Conservation (phyloP, 1,140 invertebrate genomes). For the Aphidius ervi region DNA sequence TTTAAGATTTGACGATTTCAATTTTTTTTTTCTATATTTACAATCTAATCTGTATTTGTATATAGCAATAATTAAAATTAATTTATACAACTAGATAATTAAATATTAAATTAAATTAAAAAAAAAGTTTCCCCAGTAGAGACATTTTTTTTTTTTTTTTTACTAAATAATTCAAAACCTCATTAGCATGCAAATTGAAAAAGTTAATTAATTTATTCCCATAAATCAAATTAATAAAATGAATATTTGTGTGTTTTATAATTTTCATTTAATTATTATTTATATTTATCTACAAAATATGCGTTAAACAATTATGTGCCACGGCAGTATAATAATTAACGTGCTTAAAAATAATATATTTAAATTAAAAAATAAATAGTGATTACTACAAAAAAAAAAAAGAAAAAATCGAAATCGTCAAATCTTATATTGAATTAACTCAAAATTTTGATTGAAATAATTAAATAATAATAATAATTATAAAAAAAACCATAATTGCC, state of each 20-base stretch:
- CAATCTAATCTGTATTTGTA: background rate
- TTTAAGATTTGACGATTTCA: conserved; percentile 28
- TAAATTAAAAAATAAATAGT: background rate
- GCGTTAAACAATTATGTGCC: too few relatives aligned
- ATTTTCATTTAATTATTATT: too few relatives aligned
- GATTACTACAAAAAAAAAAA: background rate
- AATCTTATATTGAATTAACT: conserved; percentile 16
- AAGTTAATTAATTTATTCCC: too few relatives aligned
- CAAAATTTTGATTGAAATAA: conserved; percentile 10
- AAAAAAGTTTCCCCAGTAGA: background rate
- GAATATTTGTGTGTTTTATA: too few relatives aligned
- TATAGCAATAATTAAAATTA: background rate
- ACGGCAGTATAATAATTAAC: too few relatives aligned
- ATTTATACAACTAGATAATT: too few relatives aligned
- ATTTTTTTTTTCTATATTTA: conserved; percentile 14
- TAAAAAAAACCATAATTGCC: conserved; percentile 29
- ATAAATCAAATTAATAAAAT: background rate
- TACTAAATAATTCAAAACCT: background rate
- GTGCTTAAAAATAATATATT: too few relatives aligned
- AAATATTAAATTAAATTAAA: background rate
- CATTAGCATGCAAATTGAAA: too few relatives aligned
- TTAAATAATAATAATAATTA: conserved; percentile 11
- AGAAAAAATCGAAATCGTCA: conserved; percentile 24
- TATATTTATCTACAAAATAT: too few relatives aligned
- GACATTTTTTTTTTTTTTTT: too few relatives aligned